These are phyloP conservation scores for Ianthella basta DNA, from an alignment of 37 sponge, comb jelly and placozoan species.

Conservation along the genomic window DNA sequence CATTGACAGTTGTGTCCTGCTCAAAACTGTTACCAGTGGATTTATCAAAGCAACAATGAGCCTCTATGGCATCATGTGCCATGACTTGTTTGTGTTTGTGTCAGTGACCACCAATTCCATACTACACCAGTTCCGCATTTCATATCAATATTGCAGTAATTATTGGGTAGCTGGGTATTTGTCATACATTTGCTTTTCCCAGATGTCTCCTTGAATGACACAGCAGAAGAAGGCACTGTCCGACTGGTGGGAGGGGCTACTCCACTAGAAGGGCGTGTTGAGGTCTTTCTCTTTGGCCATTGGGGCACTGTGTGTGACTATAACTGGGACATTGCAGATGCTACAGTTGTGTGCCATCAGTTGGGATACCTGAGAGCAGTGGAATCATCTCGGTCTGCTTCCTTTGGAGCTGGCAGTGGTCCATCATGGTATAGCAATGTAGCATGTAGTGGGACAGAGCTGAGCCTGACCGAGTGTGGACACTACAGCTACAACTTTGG, in stretches of 20 bases:
- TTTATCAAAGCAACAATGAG: too few relatives aligned
- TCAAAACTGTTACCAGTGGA: too few relatives aligned
- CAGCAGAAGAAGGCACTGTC: slow-evolving; percentile 30
- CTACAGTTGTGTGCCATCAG: slow-evolving; percentile 39
- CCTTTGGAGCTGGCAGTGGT: slow-evolving; percentile 36
- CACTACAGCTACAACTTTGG: neutral
- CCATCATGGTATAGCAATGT: slow-evolving; percentile 17
- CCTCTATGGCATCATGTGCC: too few relatives aligned
- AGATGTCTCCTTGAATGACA: neutral
- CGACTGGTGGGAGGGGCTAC: slow-evolving; percentile 28
- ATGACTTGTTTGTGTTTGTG: too few relatives aligned
- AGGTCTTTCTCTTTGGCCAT: slow-evolving; percentile 44
- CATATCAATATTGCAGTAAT: too few relatives aligned
- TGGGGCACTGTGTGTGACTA: slow-evolving; percentile 61
- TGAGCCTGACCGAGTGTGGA: slow-evolving; percentile 24
- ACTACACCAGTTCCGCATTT: too few relatives aligned
- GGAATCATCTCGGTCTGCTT: neutral
- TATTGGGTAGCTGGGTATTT: too few relatives aligned
- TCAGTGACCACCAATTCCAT: too few relatives aligned
- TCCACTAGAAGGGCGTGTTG: slow-evolving; percentile 35
- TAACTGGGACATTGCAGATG: slow-evolving; percentile 38
- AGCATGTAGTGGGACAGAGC: slow-evolving; percentile 28
- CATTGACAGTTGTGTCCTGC: too few relatives aligned
- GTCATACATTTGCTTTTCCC: too few relatives aligned
- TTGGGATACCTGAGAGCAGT: slow-evolving; percentile 1